Percentiles rank a stretch among this genome's conserved stretches.
Evolutionary conservation across 2,797 vertebrate genomes (phyloP).

Genomic region (Anabacerthia variegaticeps): DNA sequence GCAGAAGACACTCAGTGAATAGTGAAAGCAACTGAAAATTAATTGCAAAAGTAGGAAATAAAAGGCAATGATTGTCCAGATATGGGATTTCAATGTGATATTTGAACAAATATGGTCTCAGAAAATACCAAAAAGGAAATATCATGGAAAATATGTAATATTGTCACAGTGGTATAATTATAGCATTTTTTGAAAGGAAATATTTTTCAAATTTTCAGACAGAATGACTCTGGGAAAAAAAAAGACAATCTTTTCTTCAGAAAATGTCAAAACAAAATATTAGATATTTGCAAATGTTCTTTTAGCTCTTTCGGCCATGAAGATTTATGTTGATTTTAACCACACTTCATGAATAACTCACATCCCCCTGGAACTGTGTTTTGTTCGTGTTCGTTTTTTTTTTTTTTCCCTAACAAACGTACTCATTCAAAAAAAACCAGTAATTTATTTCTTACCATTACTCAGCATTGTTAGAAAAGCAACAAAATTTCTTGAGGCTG

Average conservation of each 20-base stretch:
- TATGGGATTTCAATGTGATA: background rate
- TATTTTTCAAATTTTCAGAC: background rate
- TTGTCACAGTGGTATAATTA: background rate
- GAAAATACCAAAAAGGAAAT: background rate
- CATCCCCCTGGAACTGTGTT: background rate
- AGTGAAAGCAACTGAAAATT: background rate
- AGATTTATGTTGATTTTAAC: background rate
- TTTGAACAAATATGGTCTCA: background rate
- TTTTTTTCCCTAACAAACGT: rapidly evolving
- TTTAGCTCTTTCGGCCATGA: background rate
- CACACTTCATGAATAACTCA: background rate
- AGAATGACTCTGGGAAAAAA: background rate
- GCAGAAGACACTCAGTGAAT: background rate
- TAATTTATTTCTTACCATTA: background rate
- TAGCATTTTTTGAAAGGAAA: background rate
- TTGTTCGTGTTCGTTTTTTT: background rate
- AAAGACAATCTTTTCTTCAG: background rate
- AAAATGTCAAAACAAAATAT: background rate
- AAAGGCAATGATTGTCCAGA: background rate
- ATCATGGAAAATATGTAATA: background rate
- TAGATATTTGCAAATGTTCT: background rate
- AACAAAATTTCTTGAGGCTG: background rate
- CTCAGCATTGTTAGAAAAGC: background rate
- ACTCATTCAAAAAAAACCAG: background rate
- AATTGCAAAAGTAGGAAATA: background rate